Evolutionary conservation across 92 coral and sea anemone genomes (phyloP), one percentile per base, ranked within the genome.

Genomic region (Porites rus): DNA sequence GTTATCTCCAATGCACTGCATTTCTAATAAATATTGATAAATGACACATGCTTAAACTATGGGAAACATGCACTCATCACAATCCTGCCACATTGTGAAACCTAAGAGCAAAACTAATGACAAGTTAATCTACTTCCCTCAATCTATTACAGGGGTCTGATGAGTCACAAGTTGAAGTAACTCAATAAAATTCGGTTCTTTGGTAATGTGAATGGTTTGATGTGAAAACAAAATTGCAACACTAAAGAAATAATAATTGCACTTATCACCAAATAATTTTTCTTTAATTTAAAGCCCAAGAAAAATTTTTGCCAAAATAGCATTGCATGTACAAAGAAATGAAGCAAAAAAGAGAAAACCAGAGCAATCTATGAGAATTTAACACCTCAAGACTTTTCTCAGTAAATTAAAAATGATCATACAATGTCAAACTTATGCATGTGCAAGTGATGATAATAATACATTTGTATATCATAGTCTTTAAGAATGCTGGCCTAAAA

Each of bases 401-500:
- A 51, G 59, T 54, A 28, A n/a, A 38, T 61, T 31, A 58, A 50
- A 54, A 53, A 43, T 9, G 11, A 74, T 52, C 10, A 3, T 0
- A 21, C 12, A 18, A 22, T 52, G 77, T 51, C 16, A 12, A 31
- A 50, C 52, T 64, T 22, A 28, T 78, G 72, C 20, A 24, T 60
- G 1, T 20, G n/a, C 43, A 69, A 56, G 17, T 24, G n/a, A 51
- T 13, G 19, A 38, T 38, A 43, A 53, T 28, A 54, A 50, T 78
- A 1, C 21, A 51, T 50, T 18, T 62, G 51, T 52, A 6, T 14
- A 60, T 21, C 74, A 64, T 59, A 10, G 20, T 66, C 17, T 65
- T 67, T 74, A 77, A 16, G 78, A 85, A 43, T 85, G 88, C 59
- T 85, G 72, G 6, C 90, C 86, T n/a, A 92, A 75, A 43, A 92